Percentiles rank a stretch among this genome's conserved stretches.
phyloP scores from a whole-genome alignment of 2,797 vertebrate genomes.

The Gambusia yucatana region DNA sequence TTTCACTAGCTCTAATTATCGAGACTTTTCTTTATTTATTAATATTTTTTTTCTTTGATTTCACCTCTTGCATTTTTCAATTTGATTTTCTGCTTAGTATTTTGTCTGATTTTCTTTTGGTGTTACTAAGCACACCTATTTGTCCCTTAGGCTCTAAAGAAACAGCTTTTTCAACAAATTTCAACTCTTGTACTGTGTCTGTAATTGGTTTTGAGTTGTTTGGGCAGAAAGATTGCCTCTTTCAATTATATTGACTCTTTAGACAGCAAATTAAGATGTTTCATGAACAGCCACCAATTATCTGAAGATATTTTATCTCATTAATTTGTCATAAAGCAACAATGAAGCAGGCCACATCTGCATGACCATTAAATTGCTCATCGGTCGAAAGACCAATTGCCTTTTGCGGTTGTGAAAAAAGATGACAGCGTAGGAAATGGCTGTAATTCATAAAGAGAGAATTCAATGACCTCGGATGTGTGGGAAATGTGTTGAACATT shows the following conservation, averaged over 20 bases:
- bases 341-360: slow-evolving; percentile 12
- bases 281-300: slow-evolving; percentile 8
- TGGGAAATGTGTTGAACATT: slow-evolving; percentile 9
- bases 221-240: neutral
- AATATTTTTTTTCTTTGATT: neutral
- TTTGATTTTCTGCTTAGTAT: neutral
- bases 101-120: neutral
- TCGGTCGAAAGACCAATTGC: slow-evolving; percentile 9
- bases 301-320: slow-evolving; percentile 3
- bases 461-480: neutral
- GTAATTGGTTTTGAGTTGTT: neutral
- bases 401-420: slow-evolving; percentile 1
- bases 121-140: neutral
- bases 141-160: neutral
- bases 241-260: slow-evolving; percentile 2
- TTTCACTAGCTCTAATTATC: neutral
- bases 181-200: neutral
- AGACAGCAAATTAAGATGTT: slow-evolving; percentile 10
- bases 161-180: neutral
- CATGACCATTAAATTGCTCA: slow-evolving; percentile 8
- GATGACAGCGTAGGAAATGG: slow-evolving; percentile 1
- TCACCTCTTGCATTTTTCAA: too few species aligned
- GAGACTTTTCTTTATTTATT: neutral
- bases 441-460: neutral
- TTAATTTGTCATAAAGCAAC: slow-evolving; percentile 17